Conservation (phyloP, 2,797 vertebrate species). For the Sciaenops ocellatus region DNA sequence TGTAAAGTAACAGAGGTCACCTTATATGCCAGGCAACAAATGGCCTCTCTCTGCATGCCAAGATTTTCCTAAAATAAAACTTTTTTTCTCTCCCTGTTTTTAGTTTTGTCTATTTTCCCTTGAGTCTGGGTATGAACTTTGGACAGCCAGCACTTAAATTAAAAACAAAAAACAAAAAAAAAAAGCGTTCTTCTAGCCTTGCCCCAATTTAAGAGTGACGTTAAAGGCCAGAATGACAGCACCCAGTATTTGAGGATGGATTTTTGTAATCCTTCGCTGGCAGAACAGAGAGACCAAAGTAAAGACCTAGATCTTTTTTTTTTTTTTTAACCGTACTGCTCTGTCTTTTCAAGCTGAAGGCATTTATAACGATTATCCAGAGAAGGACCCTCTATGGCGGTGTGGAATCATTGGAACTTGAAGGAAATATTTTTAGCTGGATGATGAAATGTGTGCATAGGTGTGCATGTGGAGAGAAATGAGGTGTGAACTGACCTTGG, state of each 20-base stretch:
- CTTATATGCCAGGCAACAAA: constrained; percentile 78
- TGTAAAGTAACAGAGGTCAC: constrained; percentile 84
- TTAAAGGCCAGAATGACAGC: constrained; percentile 61
- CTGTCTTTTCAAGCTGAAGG: constrained; percentile 59
- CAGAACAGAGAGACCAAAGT: constrained; percentile 58
- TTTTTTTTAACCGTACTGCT: constrained; percentile 20
- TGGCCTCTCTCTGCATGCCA: constrained; percentile 70
- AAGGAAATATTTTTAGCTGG: constrained; percentile 70
- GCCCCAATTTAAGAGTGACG: constrained; percentile 68
- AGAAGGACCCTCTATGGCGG: constrained; percentile 30
- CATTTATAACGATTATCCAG: constrained; percentile 65
- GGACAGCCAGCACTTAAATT: constrained; percentile 65
- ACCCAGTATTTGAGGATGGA: constrained; percentile 71
- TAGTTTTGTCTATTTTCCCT: constrained; percentile 52
- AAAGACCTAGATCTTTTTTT: constrained; percentile 47
- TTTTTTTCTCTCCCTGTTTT: constrained; percentile 30
- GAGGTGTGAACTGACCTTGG: constrained; percentile 95
- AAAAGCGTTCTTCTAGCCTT: constrained; percentile 43
- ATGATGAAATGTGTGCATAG: constrained; percentile 78
- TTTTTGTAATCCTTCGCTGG: constrained; percentile 75
- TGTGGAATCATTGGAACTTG: constrained; percentile 59
- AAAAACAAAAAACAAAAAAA: constrained; percentile 34
- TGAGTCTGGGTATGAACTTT: constrained; percentile 59
- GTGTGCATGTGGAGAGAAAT: constrained; percentile 75
- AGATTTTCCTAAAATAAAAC: constrained; percentile 79